Evolutionary conservation across 2,113 vertebrate genomes (phyloP).

Genomic region (Osmerus mordax): DNA sequence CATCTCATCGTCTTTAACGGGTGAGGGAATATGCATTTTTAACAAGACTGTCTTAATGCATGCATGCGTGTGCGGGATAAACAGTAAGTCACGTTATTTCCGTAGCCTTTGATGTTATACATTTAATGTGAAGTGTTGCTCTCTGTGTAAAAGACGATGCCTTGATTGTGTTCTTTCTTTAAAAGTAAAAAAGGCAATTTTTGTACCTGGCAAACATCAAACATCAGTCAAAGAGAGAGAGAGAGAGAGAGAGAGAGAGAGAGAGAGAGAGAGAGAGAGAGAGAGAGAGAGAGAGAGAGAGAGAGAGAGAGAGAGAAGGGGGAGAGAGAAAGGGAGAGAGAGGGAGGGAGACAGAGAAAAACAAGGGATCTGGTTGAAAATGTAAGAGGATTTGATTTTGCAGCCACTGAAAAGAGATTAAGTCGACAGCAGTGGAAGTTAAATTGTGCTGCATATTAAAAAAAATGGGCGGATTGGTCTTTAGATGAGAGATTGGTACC

Average conservation of each 20-base stretch:
- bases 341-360: constrained; percentile 27
- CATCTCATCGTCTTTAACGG: constrained; percentile 49
- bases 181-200: constrained; percentile 17
- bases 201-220: constrained; percentile 50
- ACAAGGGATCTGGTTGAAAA: constrained; percentile 68
- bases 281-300: background rate
- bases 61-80: constrained; percentile 34
- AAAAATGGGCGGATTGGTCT: constrained; percentile 88
- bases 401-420: constrained; percentile 82
- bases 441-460: constrained; percentile 92
- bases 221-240: constrained; percentile 43
- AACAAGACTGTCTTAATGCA: constrained; percentile 18
- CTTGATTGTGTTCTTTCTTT: constrained; percentile 1
- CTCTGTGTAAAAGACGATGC: background rate
- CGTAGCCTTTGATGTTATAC: no score
- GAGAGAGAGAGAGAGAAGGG: background rate
- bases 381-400: constrained; percentile 83
- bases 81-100: constrained; percentile 1
- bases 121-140: no score
- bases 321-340: background rate
- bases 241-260: constrained; percentile 8
- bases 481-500: constrained; percentile 82
- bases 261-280: constrained; percentile 29
- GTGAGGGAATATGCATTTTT: constrained; percentile 52
- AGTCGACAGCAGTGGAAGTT: constrained; percentile 85